Evolutionary conservation across 1,140 invertebrate genomes (phyloP).

Genomic region (Aphaenogaster rudis): DNA sequence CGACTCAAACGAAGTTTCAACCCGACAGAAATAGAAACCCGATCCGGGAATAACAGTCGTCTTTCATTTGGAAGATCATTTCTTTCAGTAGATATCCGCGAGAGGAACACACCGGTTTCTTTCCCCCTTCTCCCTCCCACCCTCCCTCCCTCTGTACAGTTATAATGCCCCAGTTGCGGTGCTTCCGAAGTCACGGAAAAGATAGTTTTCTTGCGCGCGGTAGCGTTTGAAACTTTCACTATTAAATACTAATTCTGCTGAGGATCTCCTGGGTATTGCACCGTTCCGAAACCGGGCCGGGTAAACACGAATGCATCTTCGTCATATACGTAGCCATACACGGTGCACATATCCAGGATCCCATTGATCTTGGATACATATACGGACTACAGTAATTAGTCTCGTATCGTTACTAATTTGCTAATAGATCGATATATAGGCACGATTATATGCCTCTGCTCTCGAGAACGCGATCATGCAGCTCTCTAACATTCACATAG

Average conservation of each 20-base stretch:
- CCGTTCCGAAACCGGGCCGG: slow-evolving; percentile 55
- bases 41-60: slow-evolving; percentile 58
- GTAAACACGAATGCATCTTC: slow-evolving; percentile 48
- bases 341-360: slow-evolving; percentile 23
- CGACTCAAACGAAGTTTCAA: slow-evolving; percentile 51
- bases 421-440: slow-evolving; percentile 70
- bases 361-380: slow-evolving; percentile 74
- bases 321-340: background rate
- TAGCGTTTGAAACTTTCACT: slow-evolving; percentile 73
- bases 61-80: slow-evolving; percentile 69
- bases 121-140: background rate
- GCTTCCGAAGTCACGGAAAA: slow-evolving; percentile 29
- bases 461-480: slow-evolving; percentile 12
- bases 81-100: slow-evolving; percentile 59
- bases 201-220: slow-evolving; percentile 39
- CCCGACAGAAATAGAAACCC: slow-evolving; percentile 49
- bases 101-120: background rate
- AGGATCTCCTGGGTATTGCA: slow-evolving; percentile 67
- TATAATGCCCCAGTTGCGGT: slow-evolving; percentile 39
- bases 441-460: slow-evolving; percentile 17
- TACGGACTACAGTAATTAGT: slow-evolving; percentile 73
- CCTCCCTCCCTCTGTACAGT: background rate
- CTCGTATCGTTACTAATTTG: slow-evolving; percentile 73
- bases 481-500: slow-evolving; percentile 8
- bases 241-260: slow-evolving; percentile 78